Evolutionary conservation across 2,797 vertebrate genomes (phyloP).

Genomic region (Xenentodon cancila): DNA sequence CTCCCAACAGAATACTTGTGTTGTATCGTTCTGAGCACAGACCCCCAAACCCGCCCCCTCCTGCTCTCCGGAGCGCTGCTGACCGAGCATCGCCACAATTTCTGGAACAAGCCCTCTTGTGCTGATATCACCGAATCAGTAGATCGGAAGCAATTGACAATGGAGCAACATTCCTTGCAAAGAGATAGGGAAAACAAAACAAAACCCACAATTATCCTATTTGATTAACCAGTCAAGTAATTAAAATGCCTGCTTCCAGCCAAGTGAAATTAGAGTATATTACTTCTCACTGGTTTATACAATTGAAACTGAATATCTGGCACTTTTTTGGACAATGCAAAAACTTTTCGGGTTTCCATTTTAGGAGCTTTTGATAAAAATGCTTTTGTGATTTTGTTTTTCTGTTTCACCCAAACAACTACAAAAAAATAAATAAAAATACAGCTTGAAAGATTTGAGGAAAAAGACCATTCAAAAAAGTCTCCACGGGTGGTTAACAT

Average conservation of each 20-base stretch:
- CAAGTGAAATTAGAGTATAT: not conserved
- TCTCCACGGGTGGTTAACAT: too few species aligned
- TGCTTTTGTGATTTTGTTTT: too few species aligned
- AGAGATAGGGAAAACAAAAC: not conserved
- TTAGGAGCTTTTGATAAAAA: too few species aligned
- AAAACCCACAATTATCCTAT: not conserved
- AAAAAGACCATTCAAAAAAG: too few species aligned
- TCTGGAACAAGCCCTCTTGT: slow-evolving; percentile 16
- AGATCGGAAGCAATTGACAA: slow-evolving; percentile 26
- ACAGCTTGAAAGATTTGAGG: too few species aligned
- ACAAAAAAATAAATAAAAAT: too few species aligned
- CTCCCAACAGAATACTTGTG: slow-evolving; percentile 6
- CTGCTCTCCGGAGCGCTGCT: slow-evolving; percentile 26
- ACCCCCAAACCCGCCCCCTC: not conserved
- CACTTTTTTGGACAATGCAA: too few species aligned
- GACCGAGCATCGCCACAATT: slow-evolving; percentile 19
- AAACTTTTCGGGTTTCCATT: too few species aligned
- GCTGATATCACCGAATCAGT: slow-evolving; percentile 22
- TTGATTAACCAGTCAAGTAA: not conserved
- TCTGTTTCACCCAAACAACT: too few species aligned
- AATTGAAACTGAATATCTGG: too few species aligned
- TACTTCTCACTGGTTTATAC: too few species aligned
- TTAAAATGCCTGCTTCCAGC: not conserved
- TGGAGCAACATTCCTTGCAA: not conserved
- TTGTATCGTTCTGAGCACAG: slow-evolving; percentile 9